Evolutionary conservation across 2,113 vertebrate species (phyloP).

Genomic region (Spermophilus dauricus): DNA sequence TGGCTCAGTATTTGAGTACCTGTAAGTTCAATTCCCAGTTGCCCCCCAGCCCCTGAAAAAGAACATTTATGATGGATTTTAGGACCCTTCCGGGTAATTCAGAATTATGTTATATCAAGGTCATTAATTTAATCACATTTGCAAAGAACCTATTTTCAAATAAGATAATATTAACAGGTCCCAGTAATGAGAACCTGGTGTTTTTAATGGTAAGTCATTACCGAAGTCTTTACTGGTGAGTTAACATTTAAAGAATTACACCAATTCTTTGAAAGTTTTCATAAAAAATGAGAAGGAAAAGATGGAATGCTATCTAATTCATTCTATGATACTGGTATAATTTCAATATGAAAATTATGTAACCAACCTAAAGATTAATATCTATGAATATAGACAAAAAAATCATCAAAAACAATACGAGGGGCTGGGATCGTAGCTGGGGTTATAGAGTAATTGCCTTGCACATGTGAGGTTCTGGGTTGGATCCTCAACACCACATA

Average conservation of each 20-base stretch:
- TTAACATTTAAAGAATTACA: background rate
- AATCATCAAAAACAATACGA: too few relatives aligned
- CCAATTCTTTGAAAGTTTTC: background rate
- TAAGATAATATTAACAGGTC: background rate
- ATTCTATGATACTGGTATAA: too few relatives aligned
- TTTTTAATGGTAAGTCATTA: background rate
- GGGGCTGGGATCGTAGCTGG: too few relatives aligned
- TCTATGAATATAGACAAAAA: background rate
- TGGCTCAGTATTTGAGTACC: too few relatives aligned
- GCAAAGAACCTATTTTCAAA: background rate
- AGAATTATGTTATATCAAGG: background rate
- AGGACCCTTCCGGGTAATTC: background rate
- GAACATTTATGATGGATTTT: background rate
- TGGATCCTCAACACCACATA: too few relatives aligned
- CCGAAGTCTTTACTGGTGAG: background rate
- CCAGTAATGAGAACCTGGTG: background rate
- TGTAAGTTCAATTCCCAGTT: too few relatives aligned
- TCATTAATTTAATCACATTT: background rate
- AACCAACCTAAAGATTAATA: background rate
- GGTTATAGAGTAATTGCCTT: too few relatives aligned
- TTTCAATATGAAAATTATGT: too few relatives aligned
- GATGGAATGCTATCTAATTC: background rate
- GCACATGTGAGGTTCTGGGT: too few relatives aligned
- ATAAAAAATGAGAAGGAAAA: background rate
- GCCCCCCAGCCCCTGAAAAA: too few relatives aligned